phyloP scores from a whole-genome alignment of 2,797 vertebrate genomes.

The Bradypodion ventrale region DNA sequence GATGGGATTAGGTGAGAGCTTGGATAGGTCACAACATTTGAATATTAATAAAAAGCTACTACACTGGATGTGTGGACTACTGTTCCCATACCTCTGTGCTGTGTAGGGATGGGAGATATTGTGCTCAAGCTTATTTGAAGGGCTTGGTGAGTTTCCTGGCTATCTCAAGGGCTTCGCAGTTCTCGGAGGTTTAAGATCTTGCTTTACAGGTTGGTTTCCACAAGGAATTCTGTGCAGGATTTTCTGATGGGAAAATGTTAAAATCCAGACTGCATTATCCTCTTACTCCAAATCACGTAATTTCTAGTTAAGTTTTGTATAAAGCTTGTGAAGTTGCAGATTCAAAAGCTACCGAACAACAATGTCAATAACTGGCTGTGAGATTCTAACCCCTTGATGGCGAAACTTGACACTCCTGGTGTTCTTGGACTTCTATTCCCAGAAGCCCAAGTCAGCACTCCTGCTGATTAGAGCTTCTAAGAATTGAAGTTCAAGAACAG shows the following conservation, averaged over 20 bases:
- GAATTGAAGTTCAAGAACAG: too few relatives aligned
- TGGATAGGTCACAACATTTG: not conserved
- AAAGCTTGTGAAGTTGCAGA: too few relatives aligned
- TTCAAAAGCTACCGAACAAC: too few relatives aligned
- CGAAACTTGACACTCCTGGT: too few relatives aligned
- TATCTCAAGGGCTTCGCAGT: not conserved
- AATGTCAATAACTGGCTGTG: too few relatives aligned
- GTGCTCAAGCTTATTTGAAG: not conserved
- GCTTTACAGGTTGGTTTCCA: not conserved
- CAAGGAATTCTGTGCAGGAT: not conserved
- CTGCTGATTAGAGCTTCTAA: too few relatives aligned
- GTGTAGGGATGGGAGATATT: not conserved
- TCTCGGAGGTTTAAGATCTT: not conserved
- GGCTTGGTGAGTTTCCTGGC: not conserved
- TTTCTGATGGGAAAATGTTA: not conserved
- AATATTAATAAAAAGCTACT: constrained; percentile 6
- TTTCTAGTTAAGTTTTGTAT: too few relatives aligned
- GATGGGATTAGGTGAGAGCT: constrained; percentile 31
- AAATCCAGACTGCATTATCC: not conserved
- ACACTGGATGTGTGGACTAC: not conserved
- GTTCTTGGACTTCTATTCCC: too few relatives aligned
- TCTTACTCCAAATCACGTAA: too few relatives aligned
- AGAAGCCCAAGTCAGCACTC: too few relatives aligned
- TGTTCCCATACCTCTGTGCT: not conserved
- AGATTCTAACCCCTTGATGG: too few relatives aligned